Evolutionary conservation across 2,113 vertebrate species (phyloP), one percentile per base, ranked within the genome.

Genomic region (Rhombomys opimus): DNA sequence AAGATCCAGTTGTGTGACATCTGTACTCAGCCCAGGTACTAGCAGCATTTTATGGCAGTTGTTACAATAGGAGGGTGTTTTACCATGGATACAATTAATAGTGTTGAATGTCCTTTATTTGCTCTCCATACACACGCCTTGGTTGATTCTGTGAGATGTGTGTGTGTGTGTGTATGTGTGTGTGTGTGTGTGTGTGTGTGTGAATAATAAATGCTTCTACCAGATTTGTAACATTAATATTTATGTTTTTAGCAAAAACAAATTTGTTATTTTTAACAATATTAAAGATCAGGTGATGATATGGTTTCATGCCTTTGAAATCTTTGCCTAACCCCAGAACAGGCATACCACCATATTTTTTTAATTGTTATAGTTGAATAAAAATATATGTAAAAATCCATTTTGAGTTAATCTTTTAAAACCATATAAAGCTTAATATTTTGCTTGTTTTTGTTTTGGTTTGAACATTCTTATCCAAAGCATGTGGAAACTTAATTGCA

Each of bases 311-410:
- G 1, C 38, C 13, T 91, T 57, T 86, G 41, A 76, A 54, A 6
- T 50, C 54, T 75, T 76, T 68, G 12, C 35, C 57, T 70, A 82
- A 59, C 3, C 30, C 23, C 86, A 11, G 25, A 72, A 82, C n/a
- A 81, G 61, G 63, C 0, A 91, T 27, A 20, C 15, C 5, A 15
- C 35, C 17, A 4, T 73, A 32, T 85, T 93, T 94, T 94, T 93
- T 46, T 82, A 89, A 89, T 10, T 68, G 91, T 73, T 67, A 73
- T 92, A 14, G n/a, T 82, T 82, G 81, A 46, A 68, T 73, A 73
- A 90, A 59, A 14, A 61, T 7, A n/a, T 20, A n/a, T 1, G 38
- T 8, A 61, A 61, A 7, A 7, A 17, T 25, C 41, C 54, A 50
- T 87, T 65, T 65, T 65, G 14, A 85, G 38, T 65, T 85, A 65